Evolutionary conservation across 2,113 vertebrate species (phyloP).

Genomic region (Pomatostomus ruficeps): DNA sequence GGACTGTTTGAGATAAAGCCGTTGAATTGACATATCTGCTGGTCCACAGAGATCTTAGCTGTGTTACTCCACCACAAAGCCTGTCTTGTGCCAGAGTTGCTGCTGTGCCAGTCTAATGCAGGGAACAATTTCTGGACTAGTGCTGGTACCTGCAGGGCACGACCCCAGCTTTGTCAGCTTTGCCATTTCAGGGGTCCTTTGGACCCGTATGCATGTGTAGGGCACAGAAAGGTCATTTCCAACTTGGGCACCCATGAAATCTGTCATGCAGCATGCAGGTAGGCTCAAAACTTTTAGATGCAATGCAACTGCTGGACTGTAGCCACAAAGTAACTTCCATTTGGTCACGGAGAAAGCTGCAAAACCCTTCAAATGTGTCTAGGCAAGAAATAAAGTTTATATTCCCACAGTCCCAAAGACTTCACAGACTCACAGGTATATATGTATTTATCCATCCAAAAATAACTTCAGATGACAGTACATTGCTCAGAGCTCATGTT

Average conservation of each 20-base stretch:
- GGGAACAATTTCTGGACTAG: neutral
- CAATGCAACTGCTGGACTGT: neutral
- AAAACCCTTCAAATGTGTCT: neutral
- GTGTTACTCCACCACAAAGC: neutral
- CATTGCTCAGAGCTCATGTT: neutral
- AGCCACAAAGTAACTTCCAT: neutral
- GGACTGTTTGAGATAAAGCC: neutral
- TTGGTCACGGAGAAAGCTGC: neutral
- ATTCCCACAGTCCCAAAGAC: neutral
- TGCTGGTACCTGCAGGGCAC: neutral
- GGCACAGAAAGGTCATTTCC: neutral
- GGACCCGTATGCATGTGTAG: neutral
- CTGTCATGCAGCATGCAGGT: neutral
- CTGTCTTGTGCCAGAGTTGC: neutral
- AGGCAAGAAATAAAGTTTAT: neutral
- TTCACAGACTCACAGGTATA: neutral
- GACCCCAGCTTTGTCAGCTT: neutral
- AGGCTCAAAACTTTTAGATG: neutral
- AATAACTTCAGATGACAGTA: neutral
- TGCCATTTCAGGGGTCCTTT: neutral
- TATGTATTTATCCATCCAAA: neutral
- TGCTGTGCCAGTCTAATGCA: neutral
- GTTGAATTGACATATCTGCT: rapidly evolving
- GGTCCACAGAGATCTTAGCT: neutral
- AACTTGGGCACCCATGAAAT: neutral